Evolutionary conservation across 2,113 vertebrate species (phyloP).

Genomic region (Oncorhynchus nerka): DNA sequence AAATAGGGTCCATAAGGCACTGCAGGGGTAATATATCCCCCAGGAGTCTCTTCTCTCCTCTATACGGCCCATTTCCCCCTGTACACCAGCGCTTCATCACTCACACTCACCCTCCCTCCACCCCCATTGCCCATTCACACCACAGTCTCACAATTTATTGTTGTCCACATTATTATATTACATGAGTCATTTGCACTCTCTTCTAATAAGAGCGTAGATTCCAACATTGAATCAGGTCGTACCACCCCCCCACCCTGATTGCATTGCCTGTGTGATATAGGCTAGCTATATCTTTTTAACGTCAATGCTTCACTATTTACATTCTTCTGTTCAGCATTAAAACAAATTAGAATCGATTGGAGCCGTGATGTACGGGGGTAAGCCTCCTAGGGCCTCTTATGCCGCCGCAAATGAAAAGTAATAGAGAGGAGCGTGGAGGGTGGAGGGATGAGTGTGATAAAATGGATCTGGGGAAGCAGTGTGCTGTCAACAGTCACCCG

Average conservation of each 20-base stretch:
- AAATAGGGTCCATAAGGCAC: too few species aligned
- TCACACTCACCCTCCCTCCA: not conserved
- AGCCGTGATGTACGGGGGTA: slow-evolving; percentile 52
- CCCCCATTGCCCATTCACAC: not conserved
- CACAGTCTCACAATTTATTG: slow-evolving; percentile 44
- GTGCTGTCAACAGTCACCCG: not conserved
- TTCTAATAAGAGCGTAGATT: slow-evolving; percentile 66
- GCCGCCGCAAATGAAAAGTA: slow-evolving; percentile 53
- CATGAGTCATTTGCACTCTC: slow-evolving; percentile 58
- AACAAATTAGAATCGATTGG: slow-evolving; percentile 70
- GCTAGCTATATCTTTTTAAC: slow-evolving; percentile 53
- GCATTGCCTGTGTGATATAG: slow-evolving; percentile 21
- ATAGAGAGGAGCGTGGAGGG: slow-evolving; percentile 26
- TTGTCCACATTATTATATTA: slow-evolving; percentile 54
- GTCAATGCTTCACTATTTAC: slow-evolving; percentile 53
- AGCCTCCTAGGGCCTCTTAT: slow-evolving; percentile 5
- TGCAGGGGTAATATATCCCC: too few species aligned
- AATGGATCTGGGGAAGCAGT: not conserved
- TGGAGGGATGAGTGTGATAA: slow-evolving; percentile 40
- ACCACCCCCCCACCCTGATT: slow-evolving; percentile 44
- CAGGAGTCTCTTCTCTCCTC: not conserved
- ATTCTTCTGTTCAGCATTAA: slow-evolving; percentile 64
- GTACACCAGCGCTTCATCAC: not conserved
- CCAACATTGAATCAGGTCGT: slow-evolving; percentile 40
- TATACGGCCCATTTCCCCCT: not conserved